These are phyloP conservation scores for Oegoconia quadripuncta DNA, from an alignment of 2,888 invertebrate species.

Conservation along the genomic window DNA sequence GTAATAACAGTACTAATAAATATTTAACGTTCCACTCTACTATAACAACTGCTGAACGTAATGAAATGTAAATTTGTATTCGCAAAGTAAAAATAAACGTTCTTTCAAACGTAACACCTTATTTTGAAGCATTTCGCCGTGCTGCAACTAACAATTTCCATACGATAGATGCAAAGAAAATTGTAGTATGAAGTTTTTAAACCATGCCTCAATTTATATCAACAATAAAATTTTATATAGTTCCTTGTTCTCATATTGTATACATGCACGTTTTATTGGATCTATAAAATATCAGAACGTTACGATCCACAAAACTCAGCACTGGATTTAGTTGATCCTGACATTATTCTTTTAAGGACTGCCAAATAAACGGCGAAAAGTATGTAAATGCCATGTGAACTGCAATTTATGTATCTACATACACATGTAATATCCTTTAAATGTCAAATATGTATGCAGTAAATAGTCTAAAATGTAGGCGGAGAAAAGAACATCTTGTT, in stretches of 20 bases:
- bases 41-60: constrained; percentile 17
- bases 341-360: not conserved
- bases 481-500: too few species aligned
- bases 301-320: constrained; percentile 21
- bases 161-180: constrained; percentile 40
- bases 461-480: too few species aligned
- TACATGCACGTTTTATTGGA: constrained; percentile 30
- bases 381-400: too few species aligned
- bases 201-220: constrained; percentile 36
- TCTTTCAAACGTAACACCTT: constrained; percentile 24
- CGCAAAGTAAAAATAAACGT: constrained; percentile 25
- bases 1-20: constrained; percentile 25
- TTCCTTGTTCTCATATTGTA: constrained; percentile 30
- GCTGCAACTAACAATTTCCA: constrained; percentile 38
- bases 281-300: constrained; percentile 27
- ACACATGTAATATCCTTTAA: too few species aligned
- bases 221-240: constrained; percentile 32
- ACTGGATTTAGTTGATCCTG: not conserved
- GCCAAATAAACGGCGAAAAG: not conserved
- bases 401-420: too few species aligned
- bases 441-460: too few species aligned
- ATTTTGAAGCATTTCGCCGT: constrained; percentile 27
- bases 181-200: constrained; percentile 40
- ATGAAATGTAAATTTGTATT: constrained; percentile 24
- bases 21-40: constrained; percentile 25